These are phyloP conservation scores for Odontomachus brunneus DNA, from an alignment of 1,140 invertebrate species.

Conservation along the genomic window DNA sequence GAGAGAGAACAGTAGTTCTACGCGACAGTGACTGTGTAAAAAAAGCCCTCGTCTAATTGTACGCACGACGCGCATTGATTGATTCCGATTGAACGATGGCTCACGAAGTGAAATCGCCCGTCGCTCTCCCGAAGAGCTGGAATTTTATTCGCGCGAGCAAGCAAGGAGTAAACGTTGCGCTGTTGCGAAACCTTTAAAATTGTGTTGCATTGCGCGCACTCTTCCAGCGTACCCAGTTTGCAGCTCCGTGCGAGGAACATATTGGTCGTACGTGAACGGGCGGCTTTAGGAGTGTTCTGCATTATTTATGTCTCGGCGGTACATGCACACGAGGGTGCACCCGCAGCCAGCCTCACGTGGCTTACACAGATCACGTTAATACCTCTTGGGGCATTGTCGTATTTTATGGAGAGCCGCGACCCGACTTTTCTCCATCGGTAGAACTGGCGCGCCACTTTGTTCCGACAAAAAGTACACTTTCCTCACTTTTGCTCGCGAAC, in stretches of 20 bases:
- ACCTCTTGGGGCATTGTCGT: conserved; percentile 69
- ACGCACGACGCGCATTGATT: conserved; percentile 16
- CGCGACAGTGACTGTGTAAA: neutral
- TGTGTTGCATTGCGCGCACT: conserved; percentile 58
- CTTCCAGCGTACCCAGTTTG: conserved; percentile 66
- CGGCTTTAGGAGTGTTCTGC: conserved; percentile 73
- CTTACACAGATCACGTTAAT: conserved; percentile 76
- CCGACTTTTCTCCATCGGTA: conserved; percentile 67
- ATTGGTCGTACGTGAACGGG: conserved; percentile 77
- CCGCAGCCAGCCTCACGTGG: conserved; percentile 67
- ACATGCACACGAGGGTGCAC: conserved; percentile 46
- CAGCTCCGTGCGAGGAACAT: conserved; percentile 67
- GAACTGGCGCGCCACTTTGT: conserved; percentile 7
- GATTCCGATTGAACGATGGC: conserved; percentile 30
- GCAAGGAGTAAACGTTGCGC: conserved; percentile 29
- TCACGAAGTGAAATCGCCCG: conserved; percentile 39
- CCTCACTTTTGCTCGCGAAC: conserved; percentile 1
- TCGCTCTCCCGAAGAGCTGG: conserved; percentile 21
- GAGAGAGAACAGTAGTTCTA: too few relatives aligned
- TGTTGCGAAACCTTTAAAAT: conserved; percentile 33
- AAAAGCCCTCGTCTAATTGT: neutral
- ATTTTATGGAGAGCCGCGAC: conserved; percentile 64
- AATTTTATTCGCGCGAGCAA: conserved; percentile 36
- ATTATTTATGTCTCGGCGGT: conserved; percentile 75
- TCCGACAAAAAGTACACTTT: neutral